Percentiles rank a stretch among this genome's conserved stretches.
phyloP scores from a whole-genome alignment of 2,113 vertebrate species.

The Probosciger aterrimus region DNA sequence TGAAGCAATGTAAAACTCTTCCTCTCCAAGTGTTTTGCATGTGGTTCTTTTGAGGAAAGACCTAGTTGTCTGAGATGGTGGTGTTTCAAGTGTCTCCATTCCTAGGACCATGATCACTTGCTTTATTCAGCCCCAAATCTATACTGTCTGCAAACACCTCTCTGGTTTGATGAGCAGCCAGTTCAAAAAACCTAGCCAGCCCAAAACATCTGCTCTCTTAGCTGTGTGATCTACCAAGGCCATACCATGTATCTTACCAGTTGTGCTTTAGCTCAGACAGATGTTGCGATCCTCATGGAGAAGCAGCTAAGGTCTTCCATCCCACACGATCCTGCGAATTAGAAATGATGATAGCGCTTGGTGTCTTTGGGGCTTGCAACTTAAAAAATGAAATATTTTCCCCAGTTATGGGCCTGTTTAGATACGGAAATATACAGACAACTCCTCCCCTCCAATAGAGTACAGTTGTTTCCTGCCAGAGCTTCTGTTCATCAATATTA shows the following conservation, averaged over 20 bases:
- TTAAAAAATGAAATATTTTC: not conserved
- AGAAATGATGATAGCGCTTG: not conserved
- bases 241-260: accelerated
- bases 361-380: not conserved
- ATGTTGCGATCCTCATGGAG: not conserved
- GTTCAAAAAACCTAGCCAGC: not conserved
- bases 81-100: not conserved
- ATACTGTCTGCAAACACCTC: not conserved
- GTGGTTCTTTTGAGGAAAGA: not conserved
- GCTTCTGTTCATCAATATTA: not conserved
- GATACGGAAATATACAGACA: not conserved
- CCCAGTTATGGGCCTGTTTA: not conserved
- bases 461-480: not conserved
- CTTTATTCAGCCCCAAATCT: not conserved
- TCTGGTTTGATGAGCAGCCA: not conserved
- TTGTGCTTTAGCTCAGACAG: not conserved
- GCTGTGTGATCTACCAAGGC: not conserved
- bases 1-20: not conserved
- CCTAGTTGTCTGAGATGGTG: not conserved
- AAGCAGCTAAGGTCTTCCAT: not conserved
- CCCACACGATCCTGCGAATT: accelerated
- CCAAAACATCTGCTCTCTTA: not conserved
- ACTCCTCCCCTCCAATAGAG: accelerated
- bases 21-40: accelerated
- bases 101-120: accelerated